Evolutionary conservation across 2,797 vertebrate genomes (phyloP), one percentile per base, ranked within the genome.

Genomic region (Sebastes steindachneri): DNA sequence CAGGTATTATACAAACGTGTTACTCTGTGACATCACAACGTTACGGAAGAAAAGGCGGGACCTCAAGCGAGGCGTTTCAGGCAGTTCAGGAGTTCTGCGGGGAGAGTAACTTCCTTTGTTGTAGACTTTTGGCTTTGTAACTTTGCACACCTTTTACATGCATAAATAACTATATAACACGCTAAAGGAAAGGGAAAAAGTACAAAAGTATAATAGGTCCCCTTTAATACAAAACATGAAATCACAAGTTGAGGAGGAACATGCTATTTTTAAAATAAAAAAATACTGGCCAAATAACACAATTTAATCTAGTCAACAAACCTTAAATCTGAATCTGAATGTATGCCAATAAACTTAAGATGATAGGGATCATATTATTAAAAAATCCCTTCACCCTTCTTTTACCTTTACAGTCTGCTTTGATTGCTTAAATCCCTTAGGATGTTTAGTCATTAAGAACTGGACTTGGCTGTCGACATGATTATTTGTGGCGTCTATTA

Each of bases 401-500:
- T 87, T 89, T 80, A 83, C 78, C 85, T 86, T 73, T 0, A 65
- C 17, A 33, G 10, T 12, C 33, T 68, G 3, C 60, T 89, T 68
- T 76, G 33, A 88, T 79, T 26, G 35, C 33, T 67, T 65, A 75
- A 90, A 74, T 68, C 73, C 59, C 63, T 63, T 21, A 23, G 28
- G 55, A 72, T 83, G 53, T 86, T 51, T 41, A 79, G 35, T 84
- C 78, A 76, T 86, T 83, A 82, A 72, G 70, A 66, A 48, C 26
- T 59, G 73, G 79, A 80, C 89, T 67, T 65, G 87, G 57, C 60
- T 81, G 84, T 79, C 79, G 3, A 58, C 57, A 5, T 55, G 74
- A 92, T 86, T 84, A 85, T 87, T 79, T 41, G 58, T 48, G 54
- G 53, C 62, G 58, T 77, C 60, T 84, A 63, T 87, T 90, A 86